Base-by-base conservation (phyloP, 30 jellyfish, hydroid and myxozoan species). In the Hydractinia echinata region DNA sequence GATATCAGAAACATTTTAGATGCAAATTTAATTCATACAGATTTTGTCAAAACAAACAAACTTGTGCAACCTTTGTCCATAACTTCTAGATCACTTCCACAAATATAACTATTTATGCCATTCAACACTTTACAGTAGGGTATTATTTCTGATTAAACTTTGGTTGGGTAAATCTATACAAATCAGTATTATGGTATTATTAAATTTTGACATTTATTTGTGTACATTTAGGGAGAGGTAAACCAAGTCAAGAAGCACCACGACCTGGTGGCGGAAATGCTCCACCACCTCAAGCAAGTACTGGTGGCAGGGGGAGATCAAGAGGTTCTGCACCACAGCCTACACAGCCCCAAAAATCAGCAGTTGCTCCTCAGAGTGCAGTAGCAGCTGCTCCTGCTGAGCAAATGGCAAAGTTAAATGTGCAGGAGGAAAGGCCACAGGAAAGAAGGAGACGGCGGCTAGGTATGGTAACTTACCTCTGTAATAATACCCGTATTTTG, bases 291-390 rank as follows among this genome's bases (percentile, higher is more conserved):
- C 86, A 62, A 18, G 82, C 87, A 54, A 84, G 53, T 56, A 85
- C 86, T 55, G 62, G 60, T 82, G 96, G 96, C 8, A 70, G 96
- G 19, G 97, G 96, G 5, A 72, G 97, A 56, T 85, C 96, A 54
- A 58, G 97, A 51, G 96, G 91, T 39, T 79, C 67, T 7, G 73
- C 90, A 14, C 81, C 89, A 3, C 89, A 79, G 73, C 81, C 88
- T 11, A 84, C 79, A 20, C 79, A 81, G 39, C 84, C 87, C 19
- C 82, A 85, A 21, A 53, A 87, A 51, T 62, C 96, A 4, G 74
- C 79, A 10, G 67, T 85, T 4, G 79, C 95, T 15, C 83, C 48
- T 39, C 95, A 61, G 44, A 68, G 61, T 21, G 9, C 39, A 19
- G 91, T 72, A 71, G 80, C 79, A 60, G 48, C 90, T 0, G 71